phyloP scores from a whole-genome alignment of 2,888 invertebrate genomes.

The Drosophila formosana region DNA sequence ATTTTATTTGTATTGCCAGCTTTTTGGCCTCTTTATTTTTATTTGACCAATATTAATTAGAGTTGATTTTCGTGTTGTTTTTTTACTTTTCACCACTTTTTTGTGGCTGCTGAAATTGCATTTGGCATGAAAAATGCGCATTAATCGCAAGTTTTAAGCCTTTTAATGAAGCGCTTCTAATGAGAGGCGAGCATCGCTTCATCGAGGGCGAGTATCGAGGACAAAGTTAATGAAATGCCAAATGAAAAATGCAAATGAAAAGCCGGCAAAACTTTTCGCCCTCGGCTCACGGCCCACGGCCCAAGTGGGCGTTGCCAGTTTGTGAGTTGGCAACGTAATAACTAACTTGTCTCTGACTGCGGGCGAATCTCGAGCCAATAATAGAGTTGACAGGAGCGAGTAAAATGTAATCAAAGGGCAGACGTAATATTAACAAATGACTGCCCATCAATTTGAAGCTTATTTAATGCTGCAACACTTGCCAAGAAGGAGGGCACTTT shows the following conservation, averaged over 20 bases:
- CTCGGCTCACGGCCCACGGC: neutral
- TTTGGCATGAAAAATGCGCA: slow-evolving; percentile 33
- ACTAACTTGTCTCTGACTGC: neutral
- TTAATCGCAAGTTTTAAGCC: slow-evolving; percentile 68
- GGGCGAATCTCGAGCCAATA: slow-evolving; percentile 20
- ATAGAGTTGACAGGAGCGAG: slow-evolving; percentile 55
- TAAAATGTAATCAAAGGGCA: slow-evolving; percentile 73
- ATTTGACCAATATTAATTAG: slow-evolving; percentile 35
- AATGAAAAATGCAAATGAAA: slow-evolving; percentile 54
- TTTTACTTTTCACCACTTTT: slow-evolving; percentile 14
- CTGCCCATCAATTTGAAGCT: slow-evolving; percentile 77
- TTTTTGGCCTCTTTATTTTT: neutral
- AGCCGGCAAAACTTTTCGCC: slow-evolving; percentile 38
- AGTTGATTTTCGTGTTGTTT: slow-evolving; percentile 23
- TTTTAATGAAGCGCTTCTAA: slow-evolving; percentile 62
- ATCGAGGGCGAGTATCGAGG: slow-evolving; percentile 24
- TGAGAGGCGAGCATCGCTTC: slow-evolving; percentile 38
- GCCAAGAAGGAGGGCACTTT: slow-evolving; percentile 48
- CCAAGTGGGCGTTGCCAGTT: slow-evolving; percentile 24
- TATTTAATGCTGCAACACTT: slow-evolving; percentile 74
- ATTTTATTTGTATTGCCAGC: slow-evolving; percentile 14
- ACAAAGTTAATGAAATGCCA: slow-evolving; percentile 52
- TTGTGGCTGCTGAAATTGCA: slow-evolving; percentile 38
- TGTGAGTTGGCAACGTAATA: slow-evolving; percentile 39
- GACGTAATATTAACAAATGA: slow-evolving; percentile 76